Evolutionary conservation across 2,797 vertebrate species (phyloP), one percentile per base, ranked within the genome.

Genomic region (Tokudaia tokunoshimensis): DNA sequence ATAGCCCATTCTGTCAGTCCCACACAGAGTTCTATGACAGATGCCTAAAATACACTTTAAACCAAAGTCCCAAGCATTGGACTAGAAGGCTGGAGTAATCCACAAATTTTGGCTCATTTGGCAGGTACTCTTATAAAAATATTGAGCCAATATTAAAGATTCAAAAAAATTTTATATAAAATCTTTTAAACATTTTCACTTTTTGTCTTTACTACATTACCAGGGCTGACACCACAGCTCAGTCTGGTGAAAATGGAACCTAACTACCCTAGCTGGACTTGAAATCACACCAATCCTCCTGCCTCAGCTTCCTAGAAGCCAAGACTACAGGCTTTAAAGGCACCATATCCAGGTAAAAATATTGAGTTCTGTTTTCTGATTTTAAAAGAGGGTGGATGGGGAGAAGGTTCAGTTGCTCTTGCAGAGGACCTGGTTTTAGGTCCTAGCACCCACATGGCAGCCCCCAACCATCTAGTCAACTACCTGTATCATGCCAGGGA

Each of bases 61-160:
- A 26, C 41, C 13, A 34, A 82, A 88, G 44, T 93, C 74, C 82
- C 41, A 94, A 76, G 74, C 1, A 4, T 14, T 19, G 76, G 24
- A 11, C 29, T 47, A 55, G n/a, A 95, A 81, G 0, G n/a, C 67
- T 85, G n/a, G 29, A 50, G 24, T 93, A 29, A n/a, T 24, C 6
- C 10, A 72, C 0, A 65, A 65, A 59, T 22, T 22, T 13, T 6
- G 1, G 4, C 72, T 83, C 65, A 29, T 44, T 89, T 89, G 20
- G 9, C 3, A 44, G 1, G 44, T 0, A 11, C 12, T 61, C n/a
- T 83, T 74, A 86, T 13, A 31, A 57, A 84, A 75, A 59, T 82
- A 34, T 4, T 37, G 14, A 93, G 2, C 11, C 47, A 85, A n/a
- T 17, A 63, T 84, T 91, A 72, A 72, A 96, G 97, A 91, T 37